Percentiles rank a stretch among this genome's conserved stretches.
phyloP scores from a whole-genome alignment of 2,113 vertebrate genomes.

The Sinocyclocheilus maitianheensis region DNA sequence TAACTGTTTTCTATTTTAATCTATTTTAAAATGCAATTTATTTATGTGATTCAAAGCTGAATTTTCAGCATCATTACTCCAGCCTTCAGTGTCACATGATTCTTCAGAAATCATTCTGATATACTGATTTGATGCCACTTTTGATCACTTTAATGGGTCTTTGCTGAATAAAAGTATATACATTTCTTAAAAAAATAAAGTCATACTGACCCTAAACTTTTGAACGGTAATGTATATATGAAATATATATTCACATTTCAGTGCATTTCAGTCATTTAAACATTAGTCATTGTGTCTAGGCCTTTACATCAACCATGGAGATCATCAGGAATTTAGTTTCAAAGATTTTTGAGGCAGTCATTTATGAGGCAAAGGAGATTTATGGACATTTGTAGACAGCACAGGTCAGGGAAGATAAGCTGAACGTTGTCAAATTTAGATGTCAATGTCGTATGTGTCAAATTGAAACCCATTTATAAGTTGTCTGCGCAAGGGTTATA shows the following conservation, averaged over 20 bases:
- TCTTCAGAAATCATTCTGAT: background rate
- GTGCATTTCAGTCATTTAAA: conserved; percentile 21
- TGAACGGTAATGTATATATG: background rate
- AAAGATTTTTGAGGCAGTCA: background rate
- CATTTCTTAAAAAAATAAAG: too few relatives aligned
- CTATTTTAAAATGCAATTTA: background rate
- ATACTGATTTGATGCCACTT: background rate
- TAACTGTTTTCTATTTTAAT: background rate
- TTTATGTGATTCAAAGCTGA: background rate
- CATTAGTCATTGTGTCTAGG: conserved; percentile 36
- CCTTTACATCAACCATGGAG: background rate
- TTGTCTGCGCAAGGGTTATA: background rate
- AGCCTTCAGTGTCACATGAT: background rate
- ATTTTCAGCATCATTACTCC: background rate
- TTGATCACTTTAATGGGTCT: background rate
- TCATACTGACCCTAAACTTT: background rate
- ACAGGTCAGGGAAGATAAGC: background rate
- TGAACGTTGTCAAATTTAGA: background rate
- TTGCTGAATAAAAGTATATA: background rate
- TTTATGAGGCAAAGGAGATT: background rate
- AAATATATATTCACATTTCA: background rate
- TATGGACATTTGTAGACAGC: background rate
- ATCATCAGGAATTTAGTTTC: conserved; percentile 20
- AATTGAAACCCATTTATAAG: background rate
- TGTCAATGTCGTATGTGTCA: background rate